Evolutionary conservation across 2,888 invertebrate species (phyloP).

Genomic region (Limnephilus rhombicus): DNA sequence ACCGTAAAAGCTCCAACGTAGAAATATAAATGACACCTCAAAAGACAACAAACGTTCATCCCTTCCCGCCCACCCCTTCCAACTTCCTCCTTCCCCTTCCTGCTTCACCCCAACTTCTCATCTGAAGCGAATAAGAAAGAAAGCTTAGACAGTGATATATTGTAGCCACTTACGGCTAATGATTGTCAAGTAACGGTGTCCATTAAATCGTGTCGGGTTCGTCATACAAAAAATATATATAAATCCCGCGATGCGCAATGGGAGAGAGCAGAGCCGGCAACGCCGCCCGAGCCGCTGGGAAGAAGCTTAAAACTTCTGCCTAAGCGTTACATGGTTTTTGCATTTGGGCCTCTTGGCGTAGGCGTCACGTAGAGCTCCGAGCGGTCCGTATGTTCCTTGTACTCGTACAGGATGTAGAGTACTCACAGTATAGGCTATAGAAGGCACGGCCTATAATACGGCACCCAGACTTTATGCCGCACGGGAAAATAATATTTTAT

Average conservation of each 20-base stretch:
- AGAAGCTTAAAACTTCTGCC: conserved; percentile 60
- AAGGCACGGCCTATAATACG: conserved; percentile 17
- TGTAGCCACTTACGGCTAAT: conserved; percentile 65
- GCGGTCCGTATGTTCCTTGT: conserved; percentile 46
- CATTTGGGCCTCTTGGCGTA: conserved; percentile 59
- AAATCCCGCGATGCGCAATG: conserved; percentile 4
- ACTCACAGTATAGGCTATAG: background rate
- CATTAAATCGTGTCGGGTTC: conserved; percentile 63
- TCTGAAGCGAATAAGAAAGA: conserved; percentile 60
- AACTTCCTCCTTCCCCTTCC: conserved; percentile 28
- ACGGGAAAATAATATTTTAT: conserved; percentile 28
- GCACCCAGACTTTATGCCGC: conserved; percentile 8
- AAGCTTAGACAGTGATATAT: conserved; percentile 65
- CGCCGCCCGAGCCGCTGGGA: background rate
- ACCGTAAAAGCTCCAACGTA: conserved; percentile 51
- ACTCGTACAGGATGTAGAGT: background rate
- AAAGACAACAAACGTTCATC: conserved; percentile 65
- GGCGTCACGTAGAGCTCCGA: conserved; percentile 39
- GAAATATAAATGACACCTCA: conserved; percentile 66
- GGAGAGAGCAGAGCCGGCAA: conserved; percentile 26
- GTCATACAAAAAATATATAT: conserved; percentile 56
- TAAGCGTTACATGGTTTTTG: conserved; percentile 65
- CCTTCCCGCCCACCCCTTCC: conserved; percentile 8
- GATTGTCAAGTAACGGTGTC: conserved; percentile 66
- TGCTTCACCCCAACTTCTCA: conserved; percentile 18